Evolutionary conservation across 2,888 invertebrate genomes (phyloP), one percentile per base, ranked within the genome.

Genomic region (Morinoia aosen): DNA sequence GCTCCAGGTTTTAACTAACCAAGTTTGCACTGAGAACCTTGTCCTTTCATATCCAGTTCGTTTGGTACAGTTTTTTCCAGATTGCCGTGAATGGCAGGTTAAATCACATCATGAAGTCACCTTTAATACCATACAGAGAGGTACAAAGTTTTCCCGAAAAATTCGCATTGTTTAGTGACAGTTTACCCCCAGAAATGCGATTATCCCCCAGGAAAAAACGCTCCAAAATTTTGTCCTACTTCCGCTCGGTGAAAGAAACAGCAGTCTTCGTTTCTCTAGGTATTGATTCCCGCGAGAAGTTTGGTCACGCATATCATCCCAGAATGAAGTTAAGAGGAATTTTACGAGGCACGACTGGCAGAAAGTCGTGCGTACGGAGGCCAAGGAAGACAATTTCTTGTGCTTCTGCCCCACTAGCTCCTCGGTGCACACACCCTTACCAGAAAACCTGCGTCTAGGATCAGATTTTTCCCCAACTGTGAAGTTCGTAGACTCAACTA

Each of bases 321-420:
- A 33, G 48, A 93, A 93, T 93, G 56, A 93, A 57, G 93, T 93
- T 93, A 93, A 33, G 25, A 11, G 58, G 56, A 93, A 57, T 93
- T 93, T 93, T 93, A 93, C 93, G 58, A 48, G 58, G 56, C 93
- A 93, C 93, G 93, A 93, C 93, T 93, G n/a, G n/a, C 57, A 93
- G 57, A 19, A 57, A 57, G 93, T 93, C 93, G 93, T 93, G 93
- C 93, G 56, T 57, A 57, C 93, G 93, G 58, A 40, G 90, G 90
- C 90, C 14, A 14, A 40, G 40, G 12, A 40, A 14, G 48, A 90
- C 90, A 48, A 48, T 90, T 90, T 48, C 90, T 48, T 25, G 48
- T 4, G 48, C 90, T 90, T 16, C 90, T 48, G 90, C 90, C 25
- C 3, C 76, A 33, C 25, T 76, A 16, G 8, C 12, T 61, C 25